Evolutionary conservation across 2,888 invertebrate genomes (phyloP), one percentile per base, ranked within the genome.

Genomic region (Zaprionus obscuricornis): DNA sequence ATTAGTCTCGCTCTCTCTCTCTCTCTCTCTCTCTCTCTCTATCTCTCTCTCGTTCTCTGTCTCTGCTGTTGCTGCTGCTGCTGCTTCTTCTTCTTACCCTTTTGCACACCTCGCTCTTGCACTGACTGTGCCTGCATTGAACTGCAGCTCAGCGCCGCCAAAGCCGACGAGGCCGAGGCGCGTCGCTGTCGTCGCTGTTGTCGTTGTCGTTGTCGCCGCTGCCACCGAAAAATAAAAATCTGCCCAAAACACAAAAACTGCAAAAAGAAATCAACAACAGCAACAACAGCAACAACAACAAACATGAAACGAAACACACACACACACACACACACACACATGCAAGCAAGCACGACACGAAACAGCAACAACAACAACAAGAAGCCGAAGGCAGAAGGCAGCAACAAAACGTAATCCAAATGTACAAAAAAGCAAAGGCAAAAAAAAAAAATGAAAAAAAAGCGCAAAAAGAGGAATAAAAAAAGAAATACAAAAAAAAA

Each of bases 331-430:
- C 27, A 27, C 17, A 56, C 26, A 33, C 17, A n/a, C n/a, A 26
- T 17, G 27, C 24, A 60, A n/a, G 63, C 46, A 58, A 43, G 59
- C 43, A 17, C 24, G 40, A 29, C 58, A 36, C 34, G 36, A 47
- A 66, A 49, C 33, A 52, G 56, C 49, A 55, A 27, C 34, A 58
- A 60, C 58, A 64, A 55, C 54, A 46, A 37, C 22, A 29, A 39
- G 55, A 33, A 67, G 47, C 43, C 40, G 37, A 26, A 39, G 37
- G 31, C 26, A 56, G 13, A 20, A 39, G 40, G 37, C 27, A 51
- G 60, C 69, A 75, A 71, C 76, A 83, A 79, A 85, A 69, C 77
- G 84, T 85, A 85, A 86, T 81, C 79, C 87, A 87, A 87, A 87
- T 79, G 76, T 67, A 67, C 56, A 54, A 57, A 40, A 58, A 57